These are phyloP conservation scores for Ailurus styani DNA, from an alignment of 2,113 vertebrate species.

Conservation along the genomic window DNA sequence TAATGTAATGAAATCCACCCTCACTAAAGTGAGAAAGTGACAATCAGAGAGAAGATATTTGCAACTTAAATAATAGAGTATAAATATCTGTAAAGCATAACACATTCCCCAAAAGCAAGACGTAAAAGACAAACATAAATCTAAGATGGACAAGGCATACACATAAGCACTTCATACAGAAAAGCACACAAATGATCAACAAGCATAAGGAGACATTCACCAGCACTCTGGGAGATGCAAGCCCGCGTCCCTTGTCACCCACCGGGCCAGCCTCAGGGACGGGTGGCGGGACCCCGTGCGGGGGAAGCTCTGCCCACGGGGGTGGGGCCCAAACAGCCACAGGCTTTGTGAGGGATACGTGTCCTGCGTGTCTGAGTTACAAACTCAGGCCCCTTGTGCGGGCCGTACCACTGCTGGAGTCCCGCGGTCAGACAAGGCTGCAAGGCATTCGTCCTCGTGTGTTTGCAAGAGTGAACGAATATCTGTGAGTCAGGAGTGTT, in stretches of 20 bases:
- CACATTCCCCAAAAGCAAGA: neutral
- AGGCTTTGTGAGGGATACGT: neutral
- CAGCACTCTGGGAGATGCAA: too few species aligned
- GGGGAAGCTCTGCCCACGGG: neutral
- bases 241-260: rapidly evolving
- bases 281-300: rapidly evolving
- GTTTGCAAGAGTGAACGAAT: too few species aligned
- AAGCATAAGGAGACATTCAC: neutral
- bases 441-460: rapidly evolving
- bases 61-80: neutral
- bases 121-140: neutral
- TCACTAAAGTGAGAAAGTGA: neutral
- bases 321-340: rapidly evolving
- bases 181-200: too few species aligned
- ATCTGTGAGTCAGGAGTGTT: too few species aligned
- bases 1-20: neutral
- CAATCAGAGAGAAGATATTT: neutral
- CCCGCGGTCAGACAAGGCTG: too few species aligned
- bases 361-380: too few species aligned
- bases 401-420: neutral
- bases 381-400: neutral
- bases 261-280: too few species aligned
- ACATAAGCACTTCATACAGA: neutral
- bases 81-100: neutral
- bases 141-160: neutral